These are phyloP conservation scores for Epizoanthus ramosus DNA, from an alignment of 92 coral and sea anemone species.

Conservation along the genomic window DNA sequence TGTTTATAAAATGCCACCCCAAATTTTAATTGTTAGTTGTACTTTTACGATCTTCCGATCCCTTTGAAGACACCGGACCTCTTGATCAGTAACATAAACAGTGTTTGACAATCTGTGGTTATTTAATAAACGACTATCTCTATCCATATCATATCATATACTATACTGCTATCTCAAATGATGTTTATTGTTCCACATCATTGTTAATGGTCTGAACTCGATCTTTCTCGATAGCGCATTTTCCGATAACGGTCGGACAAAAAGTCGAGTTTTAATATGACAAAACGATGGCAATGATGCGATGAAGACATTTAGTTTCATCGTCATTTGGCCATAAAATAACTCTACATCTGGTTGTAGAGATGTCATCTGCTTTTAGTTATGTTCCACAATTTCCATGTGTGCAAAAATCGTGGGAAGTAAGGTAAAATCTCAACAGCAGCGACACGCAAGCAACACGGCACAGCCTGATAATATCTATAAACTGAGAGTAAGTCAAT, in stretches of 20 bases:
- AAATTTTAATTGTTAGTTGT: background rate
- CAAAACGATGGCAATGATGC: background rate
- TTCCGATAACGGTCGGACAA: background rate
- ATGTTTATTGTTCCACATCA: no score
- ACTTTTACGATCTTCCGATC: background rate
- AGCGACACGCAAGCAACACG: background rate
- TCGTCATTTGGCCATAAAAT: background rate
- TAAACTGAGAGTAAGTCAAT: background rate
- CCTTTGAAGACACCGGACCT: constrained; percentile 11
- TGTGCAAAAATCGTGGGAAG: background rate
- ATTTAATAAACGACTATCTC: no score
- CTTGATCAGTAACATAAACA: background rate
- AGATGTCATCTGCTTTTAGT: constrained; percentile 14
- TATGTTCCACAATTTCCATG: background rate
- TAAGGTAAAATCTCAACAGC: background rate
- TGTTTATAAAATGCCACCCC: background rate
- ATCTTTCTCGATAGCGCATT: background rate
- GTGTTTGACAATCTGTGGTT: no score
- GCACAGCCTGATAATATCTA: background rate
- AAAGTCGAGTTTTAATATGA: background rate
- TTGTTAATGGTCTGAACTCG: background rate
- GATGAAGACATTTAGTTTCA: background rate
- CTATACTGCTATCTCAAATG: no score
- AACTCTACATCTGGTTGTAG: background rate
- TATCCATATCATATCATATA: no score